Evolutionary conservation across 2,888 invertebrate genomes (phyloP).

Genomic region (Leucophenga montana): DNA sequence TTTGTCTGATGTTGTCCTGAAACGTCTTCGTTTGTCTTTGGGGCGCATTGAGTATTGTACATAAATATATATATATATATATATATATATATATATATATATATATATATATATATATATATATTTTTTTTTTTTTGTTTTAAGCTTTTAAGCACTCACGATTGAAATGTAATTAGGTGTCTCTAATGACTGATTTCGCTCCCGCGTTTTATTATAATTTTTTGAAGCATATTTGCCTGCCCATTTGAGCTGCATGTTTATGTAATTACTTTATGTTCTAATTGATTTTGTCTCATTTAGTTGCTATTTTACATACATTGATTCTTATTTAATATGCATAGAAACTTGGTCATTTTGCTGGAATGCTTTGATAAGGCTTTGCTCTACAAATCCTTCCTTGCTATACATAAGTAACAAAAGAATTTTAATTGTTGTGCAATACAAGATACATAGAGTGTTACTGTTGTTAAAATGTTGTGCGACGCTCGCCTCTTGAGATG

Average conservation of each 20-base stretch:
- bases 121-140: constrained; percentile 44
- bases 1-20: not conserved
- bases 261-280: constrained; percentile 35
- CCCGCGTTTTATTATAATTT: not conserved
- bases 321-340: constrained; percentile 6
- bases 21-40: constrained; percentile 7
- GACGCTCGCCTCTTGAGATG: not conserved
- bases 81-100: no score
- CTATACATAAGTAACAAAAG: no score
- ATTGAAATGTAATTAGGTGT: constrained; percentile 67
- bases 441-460: not conserved
- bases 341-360: constrained; percentile 27
- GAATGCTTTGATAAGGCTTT: not conserved
- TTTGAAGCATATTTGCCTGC: not conserved
- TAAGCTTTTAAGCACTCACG: constrained; percentile 56
- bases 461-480: constrained; percentile 16
- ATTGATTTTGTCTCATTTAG: constrained; percentile 30
- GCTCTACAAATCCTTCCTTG: not conserved
- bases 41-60: no score
- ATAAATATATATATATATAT: no score
- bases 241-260: constrained; percentile 31
- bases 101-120: no score
- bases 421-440: no score
- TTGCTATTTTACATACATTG: constrained; percentile 1
- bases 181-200: constrained; percentile 54